Conservation (phyloP, 2,888 invertebrate genomes). For the Netelia inedita region DNA sequence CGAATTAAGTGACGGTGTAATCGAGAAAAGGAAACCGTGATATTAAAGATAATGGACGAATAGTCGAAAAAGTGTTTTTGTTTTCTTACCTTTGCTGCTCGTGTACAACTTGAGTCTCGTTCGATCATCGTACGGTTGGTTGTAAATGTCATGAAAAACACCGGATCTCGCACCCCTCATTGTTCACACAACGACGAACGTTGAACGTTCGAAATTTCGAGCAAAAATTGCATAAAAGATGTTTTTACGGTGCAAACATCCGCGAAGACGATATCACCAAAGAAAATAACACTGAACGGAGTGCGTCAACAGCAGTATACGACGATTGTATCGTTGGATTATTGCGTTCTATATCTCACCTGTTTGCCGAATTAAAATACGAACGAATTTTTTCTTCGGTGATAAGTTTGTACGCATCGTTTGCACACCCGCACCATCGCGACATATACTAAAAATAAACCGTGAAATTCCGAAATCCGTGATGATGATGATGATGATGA, state of each 20-base stretch:
- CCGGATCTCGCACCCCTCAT: constrained; percentile 82
- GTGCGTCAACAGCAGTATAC: constrained; percentile 26
- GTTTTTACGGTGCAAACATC: constrained; percentile 32
- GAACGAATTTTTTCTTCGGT: constrained; percentile 74
- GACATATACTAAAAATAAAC: constrained; percentile 79
- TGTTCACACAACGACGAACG: constrained; percentile 62
- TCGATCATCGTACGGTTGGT: constrained; percentile 85
- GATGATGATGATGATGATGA: constrained; percentile 51
- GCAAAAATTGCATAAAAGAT: constrained; percentile 58
- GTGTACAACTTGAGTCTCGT: constrained; percentile 82
- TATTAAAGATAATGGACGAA: not conserved
- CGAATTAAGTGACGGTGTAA: not conserved
- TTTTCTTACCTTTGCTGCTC: constrained; percentile 82
- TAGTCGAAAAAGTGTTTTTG: not conserved
- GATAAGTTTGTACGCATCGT: constrained; percentile 73
- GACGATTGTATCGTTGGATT: constrained; percentile 17
- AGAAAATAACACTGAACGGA: not conserved
- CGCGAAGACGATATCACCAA: constrained; percentile 31
- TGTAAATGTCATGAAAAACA: constrained; percentile 86
- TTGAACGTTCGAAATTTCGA: constrained; percentile 30
- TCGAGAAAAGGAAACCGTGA: not conserved
- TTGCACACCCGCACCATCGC: constrained; percentile 75
- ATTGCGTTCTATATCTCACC: constrained; percentile 46
- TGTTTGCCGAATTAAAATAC: constrained; percentile 58
- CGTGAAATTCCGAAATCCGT: constrained; percentile 70